Percentiles rank a stretch among this genome's conserved stretches.
These are phyloP conservation scores for Paramuricea clavata DNA, from an alignment of 92 coral and sea anemone species.

Conservation along the genomic window DNA sequence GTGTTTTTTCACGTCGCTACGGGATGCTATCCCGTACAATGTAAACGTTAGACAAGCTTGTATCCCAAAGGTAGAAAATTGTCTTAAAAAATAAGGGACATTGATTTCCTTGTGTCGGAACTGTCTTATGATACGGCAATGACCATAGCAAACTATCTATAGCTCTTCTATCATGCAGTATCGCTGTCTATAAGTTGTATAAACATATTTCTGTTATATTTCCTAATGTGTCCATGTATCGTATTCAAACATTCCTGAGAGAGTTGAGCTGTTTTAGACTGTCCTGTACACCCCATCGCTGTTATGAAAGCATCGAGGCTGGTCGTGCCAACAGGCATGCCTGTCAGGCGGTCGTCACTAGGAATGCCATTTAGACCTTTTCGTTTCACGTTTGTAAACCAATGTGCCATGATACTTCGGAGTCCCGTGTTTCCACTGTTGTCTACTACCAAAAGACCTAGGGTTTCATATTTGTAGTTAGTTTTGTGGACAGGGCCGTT, in stretches of 20 bases:
- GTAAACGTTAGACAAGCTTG: too few relatives aligned
- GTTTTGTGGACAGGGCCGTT: too few relatives aligned
- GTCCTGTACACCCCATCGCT: background rate
- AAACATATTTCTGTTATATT: constrained; percentile 18
- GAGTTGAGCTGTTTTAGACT: background rate
- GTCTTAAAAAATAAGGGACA: too few relatives aligned
- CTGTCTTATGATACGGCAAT: too few relatives aligned
- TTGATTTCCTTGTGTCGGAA: too few relatives aligned
- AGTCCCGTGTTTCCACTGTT: constrained; percentile 6
- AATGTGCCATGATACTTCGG: constrained; percentile 29
- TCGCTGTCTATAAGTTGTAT: constrained; percentile 17
- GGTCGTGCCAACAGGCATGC: background rate
- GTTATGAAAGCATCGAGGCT: constrained; percentile 15
- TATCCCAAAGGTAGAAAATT: too few relatives aligned
- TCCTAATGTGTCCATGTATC: background rate
- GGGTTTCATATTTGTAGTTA: background rate
- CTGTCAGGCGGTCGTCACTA: background rate
- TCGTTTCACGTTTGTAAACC: constrained; percentile 26
- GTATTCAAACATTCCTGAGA: background rate
- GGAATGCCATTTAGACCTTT: constrained; percentile 26
- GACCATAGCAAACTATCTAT: background rate
- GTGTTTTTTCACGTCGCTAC: too few relatives aligned
- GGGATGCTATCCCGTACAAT: too few relatives aligned
- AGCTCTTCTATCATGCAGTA: background rate
- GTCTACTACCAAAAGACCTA: constrained; percentile 15